Conservation (phyloP, 2,797 vertebrate genomes). For the Phyllotis vaccarum region DNA sequence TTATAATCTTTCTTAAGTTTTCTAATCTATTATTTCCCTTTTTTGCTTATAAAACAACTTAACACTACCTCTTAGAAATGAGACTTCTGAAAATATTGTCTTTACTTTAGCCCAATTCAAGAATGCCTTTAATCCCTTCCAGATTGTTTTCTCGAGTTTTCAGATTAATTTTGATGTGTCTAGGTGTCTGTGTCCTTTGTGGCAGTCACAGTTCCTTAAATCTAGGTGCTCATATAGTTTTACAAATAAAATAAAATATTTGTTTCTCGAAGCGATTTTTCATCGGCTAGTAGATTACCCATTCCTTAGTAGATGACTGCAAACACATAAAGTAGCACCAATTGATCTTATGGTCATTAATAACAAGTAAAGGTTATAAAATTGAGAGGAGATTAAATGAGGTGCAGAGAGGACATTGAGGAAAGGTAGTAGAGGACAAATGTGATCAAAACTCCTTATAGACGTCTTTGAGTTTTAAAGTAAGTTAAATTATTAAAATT, state of each 20-base stretch:
- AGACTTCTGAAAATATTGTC: not conserved
- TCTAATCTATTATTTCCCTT: not conserved
- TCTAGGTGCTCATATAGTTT: not conserved
- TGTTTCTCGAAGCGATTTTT: not conserved
- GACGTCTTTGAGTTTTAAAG: no score
- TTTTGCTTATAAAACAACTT: not conserved
- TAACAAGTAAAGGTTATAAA: not conserved
- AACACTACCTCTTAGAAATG: not conserved
- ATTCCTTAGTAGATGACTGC: not conserved
- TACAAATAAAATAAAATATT: not conserved
- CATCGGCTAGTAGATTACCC: not conserved
- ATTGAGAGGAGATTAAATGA: not conserved
- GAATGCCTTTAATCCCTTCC: not conserved
- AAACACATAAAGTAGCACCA: not conserved
- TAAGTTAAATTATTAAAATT: not conserved
- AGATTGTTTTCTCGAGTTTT: not conserved
- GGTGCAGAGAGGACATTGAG: not conserved
- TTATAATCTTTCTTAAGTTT: not conserved
- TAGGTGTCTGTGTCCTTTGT: not conserved
- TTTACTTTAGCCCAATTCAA: not conserved
- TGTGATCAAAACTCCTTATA: not conserved
- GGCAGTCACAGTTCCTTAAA: not conserved
- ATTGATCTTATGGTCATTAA: not conserved
- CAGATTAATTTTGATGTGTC: not conserved
- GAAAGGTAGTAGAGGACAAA: rapidly evolving